Base-by-base conservation (phyloP, 1,140 invertebrate species). In the Nautilus pompilius region DNA sequence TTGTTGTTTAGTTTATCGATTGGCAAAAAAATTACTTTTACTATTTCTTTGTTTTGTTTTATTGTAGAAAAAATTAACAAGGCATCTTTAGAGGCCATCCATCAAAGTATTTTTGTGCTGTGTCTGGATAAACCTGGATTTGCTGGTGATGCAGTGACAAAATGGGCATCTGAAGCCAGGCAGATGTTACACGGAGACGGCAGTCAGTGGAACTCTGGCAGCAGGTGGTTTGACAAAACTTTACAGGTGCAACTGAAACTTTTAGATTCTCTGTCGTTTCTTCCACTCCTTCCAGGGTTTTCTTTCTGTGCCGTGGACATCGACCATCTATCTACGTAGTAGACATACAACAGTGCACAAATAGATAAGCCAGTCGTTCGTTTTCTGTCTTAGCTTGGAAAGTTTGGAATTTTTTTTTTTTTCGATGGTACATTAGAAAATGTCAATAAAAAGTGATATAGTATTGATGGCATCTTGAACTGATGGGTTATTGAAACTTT, bases 171-270 rank as follows among this genome's bases (percentile, higher is more conserved):
- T 2, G 60, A 64, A 8, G 75, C 74, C 13, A 65, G 91, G 78
- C 91, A 96, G 69, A 91, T 93, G 86, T 86, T 98, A 63, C 94
- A 98, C 76, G 96, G 96, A 13, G 93, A 92, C 10, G 95, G 95
- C 2, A 91, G 89, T 34, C 84, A 86, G 10, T 85, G 88, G 72
- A 91, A 95, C 78, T 90, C 92, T 3, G 89, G 88, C 8, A 99
- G 98, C 85, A 87, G 96, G 56, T 99, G 95, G 95, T 98, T 96
- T 81, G 96, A 99, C 79, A 98, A 98, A 83, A 97, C 95, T 33
- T 86, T 98, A 49, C 93, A 96, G 85, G 88, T 90, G n/a, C n/a
- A n/a, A n/a, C n/a, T n/a, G n/a, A n/a, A 79, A 71, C 5, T 53
- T 22, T 17, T 10, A 17, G n/a, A 1, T 49, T 49, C 26, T 15